phyloP scores from a whole-genome alignment of 1,140 invertebrate genomes.

The Yoshiicerus persimilis region DNA sequence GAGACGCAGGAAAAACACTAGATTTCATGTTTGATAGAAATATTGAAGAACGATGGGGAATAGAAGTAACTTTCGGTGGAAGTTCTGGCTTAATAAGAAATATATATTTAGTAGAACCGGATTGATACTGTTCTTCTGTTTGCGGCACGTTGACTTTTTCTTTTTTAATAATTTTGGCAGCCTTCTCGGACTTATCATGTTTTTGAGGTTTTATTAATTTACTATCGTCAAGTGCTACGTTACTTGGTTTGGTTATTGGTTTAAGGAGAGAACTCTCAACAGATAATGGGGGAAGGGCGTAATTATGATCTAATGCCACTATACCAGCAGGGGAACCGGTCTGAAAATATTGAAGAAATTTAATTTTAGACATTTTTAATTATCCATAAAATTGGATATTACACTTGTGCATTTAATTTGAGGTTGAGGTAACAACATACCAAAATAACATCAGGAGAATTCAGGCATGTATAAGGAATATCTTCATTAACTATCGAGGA shows the following conservation, averaged over 20 bases:
- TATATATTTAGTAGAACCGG: neutral
- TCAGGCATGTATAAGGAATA: no score
- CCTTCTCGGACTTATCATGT: neutral
- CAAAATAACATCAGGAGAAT: neutral
- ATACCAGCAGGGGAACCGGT: neutral
- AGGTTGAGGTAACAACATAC: neutral
- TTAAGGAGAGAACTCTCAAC: neutral
- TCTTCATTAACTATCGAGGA: neutral
- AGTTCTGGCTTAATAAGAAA: neutral
- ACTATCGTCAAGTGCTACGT: neutral
- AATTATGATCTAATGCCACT: neutral
- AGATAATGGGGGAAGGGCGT: neutral
- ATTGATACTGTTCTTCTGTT: neutral
- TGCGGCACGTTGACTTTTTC: neutral
- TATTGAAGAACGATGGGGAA: neutral
- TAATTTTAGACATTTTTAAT: no score
- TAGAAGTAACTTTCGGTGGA: neutral
- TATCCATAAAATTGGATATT: neutral
- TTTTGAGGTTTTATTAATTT: neutral
- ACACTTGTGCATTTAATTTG: neutral
- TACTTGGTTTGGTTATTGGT: neutral
- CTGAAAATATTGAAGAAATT: neutral
- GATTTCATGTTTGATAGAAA: neutral
- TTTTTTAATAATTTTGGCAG: neutral
- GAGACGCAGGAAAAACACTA: neutral